Conservation (phyloP, 2,888 invertebrate genomes). For the Lasioglossum pauxillum region DNA sequence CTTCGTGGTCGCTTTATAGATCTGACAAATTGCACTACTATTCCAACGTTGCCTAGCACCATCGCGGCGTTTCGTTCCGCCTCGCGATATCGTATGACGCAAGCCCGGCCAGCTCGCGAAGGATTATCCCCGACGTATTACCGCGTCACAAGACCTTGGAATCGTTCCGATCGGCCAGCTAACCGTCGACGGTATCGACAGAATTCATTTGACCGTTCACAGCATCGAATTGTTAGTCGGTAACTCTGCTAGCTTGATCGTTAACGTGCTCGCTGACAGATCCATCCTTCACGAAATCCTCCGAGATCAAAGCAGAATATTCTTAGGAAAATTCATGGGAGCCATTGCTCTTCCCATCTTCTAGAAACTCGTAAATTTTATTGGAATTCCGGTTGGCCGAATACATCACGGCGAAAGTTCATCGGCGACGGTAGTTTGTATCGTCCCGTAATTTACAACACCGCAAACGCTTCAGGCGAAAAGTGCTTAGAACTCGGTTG, state of each 20-base stretch:
- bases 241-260: not conserved
- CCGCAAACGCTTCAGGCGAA: not conserved
- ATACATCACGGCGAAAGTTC: not conserved
- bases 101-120: conserved; percentile 31
- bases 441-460: not conserved
- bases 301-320: not conserved
- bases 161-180: conserved; percentile 38
- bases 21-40: conserved; percentile 67
- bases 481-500: not conserved
- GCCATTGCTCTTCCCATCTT: not conserved
- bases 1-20: conserved; percentile 68
- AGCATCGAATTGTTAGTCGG: not conserved
- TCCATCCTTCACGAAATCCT: not conserved
- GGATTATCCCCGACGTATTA: conserved; percentile 66
- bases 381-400: not conserved
- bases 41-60: conserved; percentile 30
- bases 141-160: conserved; percentile 58
- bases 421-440: not conserved
- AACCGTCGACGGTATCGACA: conserved; percentile 21
- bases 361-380: not conserved
- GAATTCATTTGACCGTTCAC: conserved; percentile 29
- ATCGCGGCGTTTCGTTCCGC: conserved; percentile 22
- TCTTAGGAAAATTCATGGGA: not conserved
- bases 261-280: not conserved
- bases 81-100: conserved; percentile 23